Base-by-base conservation (phyloP, 2,888 invertebrate species). In the Saturnia japonica region DNA sequence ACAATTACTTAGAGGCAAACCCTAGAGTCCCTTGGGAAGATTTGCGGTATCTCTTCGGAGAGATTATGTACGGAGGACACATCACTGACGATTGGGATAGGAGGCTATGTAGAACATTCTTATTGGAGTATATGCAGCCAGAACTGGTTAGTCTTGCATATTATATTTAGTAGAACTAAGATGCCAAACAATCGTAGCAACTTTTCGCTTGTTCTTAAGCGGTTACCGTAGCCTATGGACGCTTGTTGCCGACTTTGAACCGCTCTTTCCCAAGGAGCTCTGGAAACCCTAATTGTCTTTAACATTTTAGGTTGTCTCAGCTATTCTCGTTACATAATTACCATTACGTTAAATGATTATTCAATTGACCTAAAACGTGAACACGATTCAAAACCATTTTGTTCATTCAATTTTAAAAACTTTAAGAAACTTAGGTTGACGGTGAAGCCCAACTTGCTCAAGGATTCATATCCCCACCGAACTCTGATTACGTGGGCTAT, bases 61-160 rank as follows among this genome's bases (percentile, higher is more conserved):
- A 99, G 92, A 99, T 99, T 79, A 99, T 99, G 99, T 99, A 99
- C 84, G 99, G 99, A 1, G 99, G 99, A 0, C 99, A 99, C 85
- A 99, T 99, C 80, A 99, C 99, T 0, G 99, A 99, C 84, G 99
- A 99, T 88, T 99, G 98, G 98, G 99, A 99, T 88, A 94, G 99
- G 67, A 94, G 97, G 57, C 95, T 99, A 6, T 99, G 99, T 83
- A 95, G 96, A 69, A 97, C 97, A 0, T 98, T 97, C 89, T 93
- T 99, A 67, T 95, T 97, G 77, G 98, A 98, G 84, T 98, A 97
- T 86, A 96, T 99, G 96, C 96, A 97, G 82, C 95, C 97, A 0
- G 97, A 98, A 83, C 94, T 99, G 86, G 95, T 96, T 62, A 79
- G 83, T 76, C 6, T 34, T 2, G 6, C 34, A 34, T 34, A 34